Evolutionary conservation across 1,140 invertebrate species (phyloP).

Genomic region (Calliopsis andreniformis): DNA sequence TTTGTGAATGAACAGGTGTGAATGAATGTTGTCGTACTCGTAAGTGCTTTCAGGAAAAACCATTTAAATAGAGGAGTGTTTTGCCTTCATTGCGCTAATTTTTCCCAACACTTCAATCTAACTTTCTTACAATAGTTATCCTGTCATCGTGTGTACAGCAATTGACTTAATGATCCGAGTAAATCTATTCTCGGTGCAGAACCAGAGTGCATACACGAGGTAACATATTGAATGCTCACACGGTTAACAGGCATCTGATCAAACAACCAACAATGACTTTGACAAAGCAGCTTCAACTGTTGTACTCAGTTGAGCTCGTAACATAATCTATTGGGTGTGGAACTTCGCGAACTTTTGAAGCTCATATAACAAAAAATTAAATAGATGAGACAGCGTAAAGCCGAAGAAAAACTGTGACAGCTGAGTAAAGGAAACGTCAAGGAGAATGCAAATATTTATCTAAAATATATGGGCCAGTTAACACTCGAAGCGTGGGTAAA

Average conservation of each 20-base stretch:
- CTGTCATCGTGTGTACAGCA: conserved; percentile 57
- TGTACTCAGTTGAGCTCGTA: not conserved
- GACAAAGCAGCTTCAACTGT: conserved; percentile 49
- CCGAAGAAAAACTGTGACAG: no score
- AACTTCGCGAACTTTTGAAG: not conserved
- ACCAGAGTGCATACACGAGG: conserved; percentile 66
- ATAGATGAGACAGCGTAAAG: not conserved
- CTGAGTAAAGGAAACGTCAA: not conserved
- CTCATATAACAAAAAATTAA: not conserved
- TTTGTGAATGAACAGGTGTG: no score
- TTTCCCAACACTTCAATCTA: not conserved
- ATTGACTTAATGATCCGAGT: conserved; percentile 68
- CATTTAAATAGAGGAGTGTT: no score
- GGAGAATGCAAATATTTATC: not conserved
- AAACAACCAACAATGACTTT: conserved; percentile 64
- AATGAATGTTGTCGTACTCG: conserved; percentile 29
- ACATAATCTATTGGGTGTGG: conserved; percentile 9
- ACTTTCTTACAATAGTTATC: conserved; percentile 45
- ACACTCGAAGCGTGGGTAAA: not conserved
- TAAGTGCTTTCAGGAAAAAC: not conserved
- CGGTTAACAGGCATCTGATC: conserved; percentile 69
- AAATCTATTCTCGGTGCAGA: conserved; percentile 64
- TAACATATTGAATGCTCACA: conserved; percentile 66
- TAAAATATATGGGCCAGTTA: not conserved
- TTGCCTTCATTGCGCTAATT: no score